Evolutionary conservation across 2,888 invertebrate species (phyloP).

Genomic region (Lasioglossum zephyrum): DNA sequence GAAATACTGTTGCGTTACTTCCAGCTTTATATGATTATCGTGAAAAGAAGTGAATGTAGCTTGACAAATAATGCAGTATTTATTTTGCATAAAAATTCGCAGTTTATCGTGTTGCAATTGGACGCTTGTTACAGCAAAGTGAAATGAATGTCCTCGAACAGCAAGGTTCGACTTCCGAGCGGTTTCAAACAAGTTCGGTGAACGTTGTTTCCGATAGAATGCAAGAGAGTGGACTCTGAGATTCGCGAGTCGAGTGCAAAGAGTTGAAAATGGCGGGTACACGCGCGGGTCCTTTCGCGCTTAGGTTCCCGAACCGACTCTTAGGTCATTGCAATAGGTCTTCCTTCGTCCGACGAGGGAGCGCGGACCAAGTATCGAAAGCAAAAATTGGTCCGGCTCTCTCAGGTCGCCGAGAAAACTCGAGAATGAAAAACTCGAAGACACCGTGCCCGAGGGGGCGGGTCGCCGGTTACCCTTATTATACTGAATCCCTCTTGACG

Average conservation of each 20-base stretch:
- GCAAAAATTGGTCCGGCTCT: neutral
- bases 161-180: neutral
- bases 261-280: neutral
- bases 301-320: constrained; percentile 65
- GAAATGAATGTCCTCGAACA: neutral
- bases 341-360: constrained; percentile 65
- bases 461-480: neutral
- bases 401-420: neutral
- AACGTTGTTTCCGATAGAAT: neutral
- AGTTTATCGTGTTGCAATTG: neutral
- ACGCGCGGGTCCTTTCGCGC: constrained; percentile 17
- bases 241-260: neutral
- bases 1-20: neutral
- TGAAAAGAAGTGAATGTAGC: neutral
- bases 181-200: neutral
- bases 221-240: neutral
- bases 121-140: neutral
- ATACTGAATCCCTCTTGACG: neutral
- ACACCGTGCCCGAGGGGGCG: neutral
- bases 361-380: neutral
- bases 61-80: neutral
- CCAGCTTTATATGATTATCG: neutral
- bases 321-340: constrained; percentile 69
- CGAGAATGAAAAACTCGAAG: neutral
- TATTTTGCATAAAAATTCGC: neutral